Percentiles rank a stretch among this genome's conserved stretches.
These are phyloP conservation scores for Brachylomia viminalis DNA, from an alignment of 2,888 invertebrate genomes.

Conservation along the genomic window DNA sequence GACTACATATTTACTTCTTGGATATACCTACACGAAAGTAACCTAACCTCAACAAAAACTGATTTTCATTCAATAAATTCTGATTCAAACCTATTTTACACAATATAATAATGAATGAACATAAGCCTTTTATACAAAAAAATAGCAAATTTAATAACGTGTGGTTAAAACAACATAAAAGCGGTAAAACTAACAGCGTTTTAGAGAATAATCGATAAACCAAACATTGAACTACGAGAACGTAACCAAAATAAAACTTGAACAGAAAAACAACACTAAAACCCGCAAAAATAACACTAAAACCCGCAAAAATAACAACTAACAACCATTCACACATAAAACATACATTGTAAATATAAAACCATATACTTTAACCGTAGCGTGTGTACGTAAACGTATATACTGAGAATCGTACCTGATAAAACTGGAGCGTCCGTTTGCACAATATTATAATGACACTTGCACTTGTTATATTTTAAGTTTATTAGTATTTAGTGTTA, in stretches of 20 bases:
- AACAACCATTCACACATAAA: conserved; percentile 7
- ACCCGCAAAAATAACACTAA: conserved; percentile 13
- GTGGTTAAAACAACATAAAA: conserved; percentile 33
- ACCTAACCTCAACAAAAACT: conserved; percentile 39
- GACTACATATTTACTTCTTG: no score
- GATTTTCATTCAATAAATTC: conserved; percentile 7
- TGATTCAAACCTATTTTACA: neutral
- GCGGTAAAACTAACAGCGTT: conserved; percentile 60
- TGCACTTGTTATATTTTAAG: conserved; percentile 24
- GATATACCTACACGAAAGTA: no score
- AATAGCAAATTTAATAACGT: conserved; percentile 3
- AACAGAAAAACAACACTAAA: conserved; percentile 14
- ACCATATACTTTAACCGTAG: conserved; percentile 48
- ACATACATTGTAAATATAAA: conserved; percentile 33
- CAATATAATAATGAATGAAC: neutral
- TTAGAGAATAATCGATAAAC: conserved; percentile 64
- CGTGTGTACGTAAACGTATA: conserved; percentile 53
- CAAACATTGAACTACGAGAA: conserved; percentile 51
- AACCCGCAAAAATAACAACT: conserved; percentile 10
- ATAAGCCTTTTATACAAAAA: neutral
- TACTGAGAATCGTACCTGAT: conserved; percentile 52
- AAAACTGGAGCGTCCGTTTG: conserved; percentile 44
- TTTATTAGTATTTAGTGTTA: conserved; percentile 48
- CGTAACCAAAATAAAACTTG: conserved; percentile 32
- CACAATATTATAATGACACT: conserved; percentile 49